Evolutionary conservation across 2,888 invertebrate genomes (phyloP).

Genomic region (Ophioninae sp.): DNA sequence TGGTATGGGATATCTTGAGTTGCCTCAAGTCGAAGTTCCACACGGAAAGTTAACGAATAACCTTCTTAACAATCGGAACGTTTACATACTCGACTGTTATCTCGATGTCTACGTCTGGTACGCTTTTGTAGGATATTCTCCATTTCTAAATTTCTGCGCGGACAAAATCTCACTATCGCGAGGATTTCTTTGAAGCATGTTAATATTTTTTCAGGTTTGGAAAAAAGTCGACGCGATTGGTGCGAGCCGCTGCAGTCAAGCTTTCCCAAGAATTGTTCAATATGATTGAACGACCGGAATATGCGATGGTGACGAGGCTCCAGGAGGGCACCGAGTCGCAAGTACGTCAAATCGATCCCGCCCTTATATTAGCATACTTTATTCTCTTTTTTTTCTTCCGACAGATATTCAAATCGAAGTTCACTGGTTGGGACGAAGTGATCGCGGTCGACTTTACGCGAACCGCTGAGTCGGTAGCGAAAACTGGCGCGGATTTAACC

Average conservation of each 20-base stretch:
- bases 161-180: too few relatives aligned
- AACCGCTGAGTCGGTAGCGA: conserved; percentile 97
- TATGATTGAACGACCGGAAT: conserved; percentile 94
- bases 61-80: conserved; percentile 93
- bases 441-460: conserved; percentile 99
- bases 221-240: conserved; percentile 96
- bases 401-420: conserved; percentile 97
- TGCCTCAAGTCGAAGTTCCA: conserved; percentile 94
- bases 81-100: conserved; percentile 97
- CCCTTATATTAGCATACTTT: background rate
- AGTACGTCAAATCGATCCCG: conserved; percentile 79
- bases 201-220: conserved; percentile 88
- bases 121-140: conserved; percentile 67
- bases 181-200: too few relatives aligned
- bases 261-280: conserved; percentile 97
- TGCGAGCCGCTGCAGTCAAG: conserved; percentile 97
- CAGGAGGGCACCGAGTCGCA: conserved; percentile 96
- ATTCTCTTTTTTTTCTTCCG: background rate
- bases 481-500: conserved; percentile 97
- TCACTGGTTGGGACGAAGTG: conserved; percentile 99
- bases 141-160: too few relatives aligned
- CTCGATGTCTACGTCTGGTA: conserved; percentile 97
- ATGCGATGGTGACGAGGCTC: conserved; percentile 93
- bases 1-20: conserved; percentile 98
- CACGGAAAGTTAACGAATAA: conserved; percentile 89